Base-by-base conservation (phyloP, 2,888 invertebrate species). In the Phymatocera aterrima region DNA sequence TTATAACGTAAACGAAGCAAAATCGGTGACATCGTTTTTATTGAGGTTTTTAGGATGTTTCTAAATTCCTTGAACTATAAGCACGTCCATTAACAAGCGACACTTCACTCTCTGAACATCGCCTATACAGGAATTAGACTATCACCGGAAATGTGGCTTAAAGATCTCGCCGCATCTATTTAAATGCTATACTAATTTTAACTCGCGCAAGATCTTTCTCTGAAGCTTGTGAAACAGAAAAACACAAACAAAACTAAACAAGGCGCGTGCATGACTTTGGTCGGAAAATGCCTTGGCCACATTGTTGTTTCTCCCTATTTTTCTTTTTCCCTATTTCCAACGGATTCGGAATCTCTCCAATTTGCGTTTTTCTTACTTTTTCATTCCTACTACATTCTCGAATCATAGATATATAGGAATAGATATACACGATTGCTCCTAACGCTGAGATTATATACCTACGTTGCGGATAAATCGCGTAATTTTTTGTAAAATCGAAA, bases 281-380 rank as follows among this genome's bases (percentile, higher is more conserved):
- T 6, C 54, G 21, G 21, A 54, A 51, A 74, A 34, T 74, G 31
- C 57, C 75, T 74, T 68, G 24, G 80, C 77, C 75, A 60, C 70
- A 75, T 75, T 79, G 64, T 37, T 24, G 31, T 48, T 60, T 75
- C 57, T 60, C 74, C 54, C 51, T 28, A 31, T 24, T 46, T 34
- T 34, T 21, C n/a, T 64, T 77, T 3, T 77, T 18, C n/a, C 43
- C 54, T 3, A 6, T 64, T 21, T 40, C n/a, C n/a, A n/a, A n/a
- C n/a, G n/a, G n/a, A n/a, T n/a, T n/a, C n/a, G n/a, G n/a, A n/a
- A n/a, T n/a, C n/a, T n/a, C n/a, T n/a, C n/a, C n/a, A n/a, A n/a
- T n/a, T 68, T 48, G 64, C 10, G 43, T 46, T 68, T 79, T 51
- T 21, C 57, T 31, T 61, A 18, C 37, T 70, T 77, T 43, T 18